Percentiles rank a stretch among this genome's conserved stretches.
These are phyloP conservation scores for Cherax quadricarinatus DNA, from an alignment of 1,140 invertebrate genomes.

Conservation along the genomic window DNA sequence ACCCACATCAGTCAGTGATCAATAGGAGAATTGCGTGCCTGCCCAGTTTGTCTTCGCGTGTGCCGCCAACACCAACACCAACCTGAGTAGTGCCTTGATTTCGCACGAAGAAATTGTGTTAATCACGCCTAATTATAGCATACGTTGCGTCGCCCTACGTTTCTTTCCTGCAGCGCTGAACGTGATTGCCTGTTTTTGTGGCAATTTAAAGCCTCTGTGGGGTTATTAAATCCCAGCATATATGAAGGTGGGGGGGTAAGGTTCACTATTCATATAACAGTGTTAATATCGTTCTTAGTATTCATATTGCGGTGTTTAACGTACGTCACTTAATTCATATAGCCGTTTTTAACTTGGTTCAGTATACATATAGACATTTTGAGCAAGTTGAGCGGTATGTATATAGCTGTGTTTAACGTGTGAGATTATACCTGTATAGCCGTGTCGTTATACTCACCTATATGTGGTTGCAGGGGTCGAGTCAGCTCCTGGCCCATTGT, in stretches of 20 bases:
- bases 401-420: too few relatives aligned
- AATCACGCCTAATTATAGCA: constrained; percentile 43
- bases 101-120: constrained; percentile 47
- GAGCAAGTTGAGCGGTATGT: too few relatives aligned
- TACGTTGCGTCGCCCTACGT: neutral
- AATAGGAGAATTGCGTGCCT: neutral
- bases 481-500: too few relatives aligned
- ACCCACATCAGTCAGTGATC: neutral
- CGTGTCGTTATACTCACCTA: too few relatives aligned
- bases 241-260: neutral
- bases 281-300: too few relatives aligned
- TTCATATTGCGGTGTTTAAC: too few relatives aligned
- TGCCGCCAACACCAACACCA: neutral
- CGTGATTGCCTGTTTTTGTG: constrained; percentile 35
- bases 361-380: too few relatives aligned
- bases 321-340: too few relatives aligned
- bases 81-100: neutral
- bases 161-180: neutral
- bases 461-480: too few relatives aligned
- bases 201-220: constrained; percentile 10
- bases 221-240: constrained; percentile 10
- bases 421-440: too few relatives aligned
- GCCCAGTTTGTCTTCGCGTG: neutral
- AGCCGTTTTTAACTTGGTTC: too few relatives aligned
- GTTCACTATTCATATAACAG: neutral